phyloP scores from a whole-genome alignment of 2,888 invertebrate genomes.

The Apoderus coryli region DNA sequence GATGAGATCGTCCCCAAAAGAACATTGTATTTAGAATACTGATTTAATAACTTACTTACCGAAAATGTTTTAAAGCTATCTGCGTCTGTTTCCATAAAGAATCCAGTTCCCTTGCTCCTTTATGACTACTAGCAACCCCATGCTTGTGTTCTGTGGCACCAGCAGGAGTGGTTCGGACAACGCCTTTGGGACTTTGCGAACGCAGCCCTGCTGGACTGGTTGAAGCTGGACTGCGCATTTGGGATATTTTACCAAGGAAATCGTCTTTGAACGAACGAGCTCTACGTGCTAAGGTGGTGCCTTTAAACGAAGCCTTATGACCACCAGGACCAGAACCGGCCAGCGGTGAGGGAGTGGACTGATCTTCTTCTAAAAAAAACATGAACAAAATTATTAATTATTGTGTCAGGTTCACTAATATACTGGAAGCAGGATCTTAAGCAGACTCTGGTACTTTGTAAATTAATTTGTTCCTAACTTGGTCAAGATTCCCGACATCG shows the following conservation, averaged over 20 bases:
- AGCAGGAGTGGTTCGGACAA: no score
- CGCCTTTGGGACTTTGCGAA: conserved; percentile 13
- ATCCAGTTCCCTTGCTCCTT: conserved; percentile 26
- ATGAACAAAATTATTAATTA: conserved; percentile 9
- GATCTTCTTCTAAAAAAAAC: conserved; percentile 26
- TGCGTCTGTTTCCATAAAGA: conserved; percentile 40
- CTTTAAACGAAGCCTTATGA: conserved; percentile 62
- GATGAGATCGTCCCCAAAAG: no score
- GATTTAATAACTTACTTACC: conserved; percentile 17
- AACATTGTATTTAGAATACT: no score
- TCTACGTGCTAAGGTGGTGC: conserved; percentile 72
- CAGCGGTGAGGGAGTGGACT: conserved; percentile 28
- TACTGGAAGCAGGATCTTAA: no score
- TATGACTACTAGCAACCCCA: no score
- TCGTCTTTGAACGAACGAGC: conserved; percentile 89
- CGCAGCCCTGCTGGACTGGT: conserved; percentile 13
- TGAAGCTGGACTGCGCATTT: conserved; percentile 64
- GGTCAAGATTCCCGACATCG: no score
- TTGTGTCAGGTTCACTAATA: no score
- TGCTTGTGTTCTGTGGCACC: not conserved
- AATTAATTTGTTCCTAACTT: no score
- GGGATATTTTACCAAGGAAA: conserved; percentile 72
- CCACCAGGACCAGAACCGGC: conserved; percentile 41
- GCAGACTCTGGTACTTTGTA: no score
- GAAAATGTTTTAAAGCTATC: conserved; percentile 72